Base-by-base conservation (phyloP, 2,888 invertebrate genomes). In the Drosophila quinaria region DNA sequence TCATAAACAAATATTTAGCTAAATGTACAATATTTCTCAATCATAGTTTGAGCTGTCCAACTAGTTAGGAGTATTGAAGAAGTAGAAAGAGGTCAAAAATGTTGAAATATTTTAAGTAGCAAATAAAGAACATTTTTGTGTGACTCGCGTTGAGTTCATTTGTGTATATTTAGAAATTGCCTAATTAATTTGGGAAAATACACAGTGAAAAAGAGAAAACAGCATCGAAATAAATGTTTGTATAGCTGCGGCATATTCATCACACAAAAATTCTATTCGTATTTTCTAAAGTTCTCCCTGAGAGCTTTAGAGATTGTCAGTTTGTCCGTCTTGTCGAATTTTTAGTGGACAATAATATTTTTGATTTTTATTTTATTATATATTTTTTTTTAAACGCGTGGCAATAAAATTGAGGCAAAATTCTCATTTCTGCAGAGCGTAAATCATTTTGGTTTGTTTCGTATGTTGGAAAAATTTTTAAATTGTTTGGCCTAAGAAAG, bases 141-240 rank as follows among this genome's bases (percentile, higher is more conserved):
- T 72, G 82, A 70, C 74, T 89, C 62, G 71, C 74, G 75, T 86
- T 91, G 91, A 91, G 88, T 89, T 91, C 88, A 91, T 85, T 70
- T 41, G 52, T 15, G 22, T 91, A 91, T 91, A 90, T 90, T 80
- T 90, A 89, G 90, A 88, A 78, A 80, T 81, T 89, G 76, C 78
- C 83, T 88, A 82, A 87, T 89, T 87, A 91, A 89, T 82, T 85
- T 78, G 77, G 78, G 70, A 80, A 88, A 89, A 69, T 66, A 71
- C 63, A 68, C 51, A 67, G 44, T 35, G 52, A 17, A n/a, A 15
- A 25, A 41, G 41, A 52, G 39, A 49, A 63, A 60, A 60, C 37
- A 65, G 47, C 66, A 80, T 52, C 41, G 52, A 68, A 63, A 19
- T 67, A 64, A 70, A 63, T 85, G 82, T 70, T 71, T 79, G 68